Base-by-base conservation (phyloP, 2,888 invertebrate species). In the Neoitamus cyanurus region DNA sequence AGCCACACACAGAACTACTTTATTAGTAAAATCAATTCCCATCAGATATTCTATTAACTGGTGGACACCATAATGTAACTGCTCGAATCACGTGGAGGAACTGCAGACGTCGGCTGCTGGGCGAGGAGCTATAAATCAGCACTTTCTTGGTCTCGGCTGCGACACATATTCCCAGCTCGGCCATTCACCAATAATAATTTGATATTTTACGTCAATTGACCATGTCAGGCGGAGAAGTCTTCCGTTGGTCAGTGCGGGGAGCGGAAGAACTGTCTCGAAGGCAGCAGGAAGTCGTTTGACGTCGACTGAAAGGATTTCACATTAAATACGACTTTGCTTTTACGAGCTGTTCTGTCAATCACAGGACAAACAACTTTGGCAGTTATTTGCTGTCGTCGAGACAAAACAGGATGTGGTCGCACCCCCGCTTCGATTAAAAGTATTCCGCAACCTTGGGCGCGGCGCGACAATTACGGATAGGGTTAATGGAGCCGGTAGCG, bases 1-100 rank as follows among this genome's bases (percentile, higher is more conserved):
- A n/a, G 25, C 30, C 11, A 6, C 31, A 42, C 34, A 70, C 31
- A 34, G n/a, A 15, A 70, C 30, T 70, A 34, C n/a, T 31, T 70
- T 70, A 70, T 30, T 31, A 70, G 70, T 70, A n/a, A 70, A 70
- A 70, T 70, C 70, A 70, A 70, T 70, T 31, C 31, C 30, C 30
- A 70, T 34, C 34, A 30, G 34, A 70, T 70, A 70, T 70, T 70
- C 70, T 31, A 70, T 70, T 70, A 70, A 70, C 31, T 70, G 15
- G n/a, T 13, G 70, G 31, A 70, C 70, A 31, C 25, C 15, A 70
- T 3, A 13, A 13, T 15, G 70, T 6, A 70, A 31, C n/a, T 25
- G 31, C 25, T 31, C 15, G n/a, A 2, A 9, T 70, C 31, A 31
- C 31, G 70, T 70, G 70, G n/a, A 70, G 31, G 34, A 70, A 70